Base-by-base conservation (phyloP, 2,113 vertebrate species). In the Hypocryptadius cinnamomeus region DNA sequence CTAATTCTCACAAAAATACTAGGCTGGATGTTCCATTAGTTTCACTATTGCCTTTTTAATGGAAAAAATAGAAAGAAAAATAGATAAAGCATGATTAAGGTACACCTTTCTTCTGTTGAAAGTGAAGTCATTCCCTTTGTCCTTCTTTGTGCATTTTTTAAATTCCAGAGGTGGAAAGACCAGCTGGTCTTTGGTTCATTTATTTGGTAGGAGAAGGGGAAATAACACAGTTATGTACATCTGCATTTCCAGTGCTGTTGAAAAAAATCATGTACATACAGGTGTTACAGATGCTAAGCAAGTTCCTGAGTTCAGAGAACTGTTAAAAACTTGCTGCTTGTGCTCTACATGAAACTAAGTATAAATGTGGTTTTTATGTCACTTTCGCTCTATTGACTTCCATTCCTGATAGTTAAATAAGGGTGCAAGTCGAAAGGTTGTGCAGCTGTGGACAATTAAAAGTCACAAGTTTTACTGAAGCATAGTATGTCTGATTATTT, bases 211-310 rank as follows among this genome's bases (percentile, higher is more conserved):
- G 10, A 44, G 44, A 31, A 15, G 3, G 6, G 6, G 9, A 37
- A 3, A 24, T 18, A 13, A 28, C 3, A 24, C 9, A 6, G 18
- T 33, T 56, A 30, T 70, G 5, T 39, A 0, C 35, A 33, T 68
- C 28, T 79, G 30, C 11, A 8, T 5, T 80, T 83, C 3, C 3
- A 37, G 21, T 50, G 9, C 23, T 39, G 1, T 10, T 86, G 15
- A 10, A 39, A n/a, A 68, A 47, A 30, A 2, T 77, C 0, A 0
- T 27, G 9, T 81, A 22, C 5, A 4, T 54, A 13, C 5, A 25
- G 15, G 8, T 45, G 17, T 44, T 45, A 35, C 2, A 79, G 39
- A 59, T 68, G 70, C 22, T 51, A 5, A 59, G 10, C 31, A 66
- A 21, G 19, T 85, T 82, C 20, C 15, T 45, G 1, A 69, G 39